Evolutionary conservation across 1,140 invertebrate genomes (phyloP).

Genomic region (Anoplolepis gracilipes): DNA sequence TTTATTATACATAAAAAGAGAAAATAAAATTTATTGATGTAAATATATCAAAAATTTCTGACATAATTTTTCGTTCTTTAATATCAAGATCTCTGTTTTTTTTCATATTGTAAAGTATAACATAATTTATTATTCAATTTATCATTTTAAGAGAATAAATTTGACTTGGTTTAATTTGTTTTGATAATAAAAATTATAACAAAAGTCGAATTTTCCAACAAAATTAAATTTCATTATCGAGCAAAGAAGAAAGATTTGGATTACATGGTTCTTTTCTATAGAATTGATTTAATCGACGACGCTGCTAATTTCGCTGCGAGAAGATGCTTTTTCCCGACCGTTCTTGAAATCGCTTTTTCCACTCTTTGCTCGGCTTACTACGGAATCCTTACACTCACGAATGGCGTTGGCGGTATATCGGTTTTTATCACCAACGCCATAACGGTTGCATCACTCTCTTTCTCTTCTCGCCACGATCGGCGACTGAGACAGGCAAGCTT

Average conservation of each 20-base stretch:
- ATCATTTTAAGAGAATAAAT: background rate
- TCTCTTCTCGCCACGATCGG: constrained; percentile 42
- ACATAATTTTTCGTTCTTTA: background rate
- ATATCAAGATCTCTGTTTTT: background rate
- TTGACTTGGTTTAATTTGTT: background rate
- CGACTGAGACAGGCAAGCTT: constrained; percentile 38
- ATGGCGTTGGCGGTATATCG: constrained; percentile 44
- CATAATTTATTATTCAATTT: constrained; percentile 17
- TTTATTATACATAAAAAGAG: background rate
- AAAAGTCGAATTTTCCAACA: constrained; percentile 8
- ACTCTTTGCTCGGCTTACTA: constrained; percentile 28
- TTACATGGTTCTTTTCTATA: background rate
- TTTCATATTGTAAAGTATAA: background rate
- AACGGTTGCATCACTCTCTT: constrained; percentile 58
- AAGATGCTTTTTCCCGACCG: constrained; percentile 38
- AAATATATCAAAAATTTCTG: constrained; percentile 6
- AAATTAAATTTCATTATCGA: background rate
- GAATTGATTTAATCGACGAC: constrained; percentile 44
- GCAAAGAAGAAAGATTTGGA: background rate
- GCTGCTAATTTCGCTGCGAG: constrained; percentile 29
- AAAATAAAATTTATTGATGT: background rate
- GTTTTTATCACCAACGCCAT: constrained; percentile 71
- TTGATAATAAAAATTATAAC: background rate
- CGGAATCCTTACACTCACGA: constrained; percentile 58
- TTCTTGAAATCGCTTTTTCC: constrained; percentile 49